Conservation (phyloP, 92 coral and sea anemone species). For the Epizoanthus stellaris region DNA sequence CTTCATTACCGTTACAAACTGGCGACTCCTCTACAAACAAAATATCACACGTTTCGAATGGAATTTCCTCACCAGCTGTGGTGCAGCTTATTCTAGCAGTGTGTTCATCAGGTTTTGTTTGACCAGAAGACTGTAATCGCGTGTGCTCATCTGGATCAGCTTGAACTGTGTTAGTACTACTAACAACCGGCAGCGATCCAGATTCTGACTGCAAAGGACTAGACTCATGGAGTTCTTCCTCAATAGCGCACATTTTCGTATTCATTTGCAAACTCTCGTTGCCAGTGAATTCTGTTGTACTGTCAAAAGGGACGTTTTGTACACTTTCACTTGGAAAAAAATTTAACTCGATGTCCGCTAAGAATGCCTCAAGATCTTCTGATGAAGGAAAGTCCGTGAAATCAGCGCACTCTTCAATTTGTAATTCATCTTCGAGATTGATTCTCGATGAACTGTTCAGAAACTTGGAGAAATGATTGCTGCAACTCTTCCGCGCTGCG, state of each 20-base stretch:
- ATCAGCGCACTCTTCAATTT: conserved; percentile 15
- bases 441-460: not conserved
- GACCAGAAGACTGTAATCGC: not conserved
- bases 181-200: not conserved
- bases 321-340: not conserved
- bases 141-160: not conserved
- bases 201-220: not conserved
- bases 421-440: not conserved
- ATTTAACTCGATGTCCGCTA: conserved; percentile 63
- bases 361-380: conserved; percentile 72
- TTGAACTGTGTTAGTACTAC: not conserved
- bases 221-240: not conserved
- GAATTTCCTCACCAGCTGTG: not conserved
- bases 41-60: not conserved
- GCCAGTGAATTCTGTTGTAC: not conserved
- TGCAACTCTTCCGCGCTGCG: not conserved
- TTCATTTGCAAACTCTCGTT: not conserved
- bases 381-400: conserved; percentile 69
- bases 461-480: not conserved
- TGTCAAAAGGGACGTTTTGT: not conserved
- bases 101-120: not conserved
- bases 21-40: not conserved
- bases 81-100: not conserved
- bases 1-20: not conserved
- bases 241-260: no score